Percentiles rank a stretch among this genome's conserved stretches.
Evolutionary conservation across 2,113 vertebrate genomes (phyloP).

Genomic region (Phalacrocorax brasilianus): DNA sequence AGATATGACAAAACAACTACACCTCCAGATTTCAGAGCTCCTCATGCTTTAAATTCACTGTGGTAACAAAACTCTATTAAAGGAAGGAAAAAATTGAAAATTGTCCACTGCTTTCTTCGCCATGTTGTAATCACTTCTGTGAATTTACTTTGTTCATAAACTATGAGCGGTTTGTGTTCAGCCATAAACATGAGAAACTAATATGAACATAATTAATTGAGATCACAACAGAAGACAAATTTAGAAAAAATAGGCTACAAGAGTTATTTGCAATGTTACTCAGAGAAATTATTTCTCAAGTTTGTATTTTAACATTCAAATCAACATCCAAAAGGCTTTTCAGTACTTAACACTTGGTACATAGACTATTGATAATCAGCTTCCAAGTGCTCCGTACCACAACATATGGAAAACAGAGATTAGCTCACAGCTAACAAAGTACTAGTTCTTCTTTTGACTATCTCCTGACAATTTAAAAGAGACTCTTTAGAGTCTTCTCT

Average conservation of each 20-base stretch:
- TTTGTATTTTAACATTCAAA: neutral
- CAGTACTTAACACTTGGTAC: neutral
- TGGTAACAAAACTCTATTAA: neutral
- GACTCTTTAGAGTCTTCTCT: neutral
- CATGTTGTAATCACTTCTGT: neutral
- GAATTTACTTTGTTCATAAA: neutral
- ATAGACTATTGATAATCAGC: neutral
- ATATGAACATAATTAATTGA: neutral
- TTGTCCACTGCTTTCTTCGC: neutral
- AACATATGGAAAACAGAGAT: neutral
- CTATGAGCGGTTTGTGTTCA: neutral
- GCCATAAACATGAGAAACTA: neutral
- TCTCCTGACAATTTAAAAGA: neutral
- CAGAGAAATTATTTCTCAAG: neutral
- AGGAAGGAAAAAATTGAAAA: neutral
- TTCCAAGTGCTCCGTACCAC: neutral
- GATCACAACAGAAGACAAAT: neutral
- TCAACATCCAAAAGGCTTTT: neutral
- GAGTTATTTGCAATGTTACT: neutral
- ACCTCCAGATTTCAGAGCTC: conserved; percentile 1
- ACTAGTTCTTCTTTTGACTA: neutral
- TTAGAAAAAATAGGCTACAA: neutral
- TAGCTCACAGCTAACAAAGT: neutral
- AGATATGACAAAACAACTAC: conserved; percentile 43
- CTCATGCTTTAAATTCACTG: neutral